Base-by-base conservation (phyloP, 2,113 vertebrate genomes). In the Neotoma lepida region DNA sequence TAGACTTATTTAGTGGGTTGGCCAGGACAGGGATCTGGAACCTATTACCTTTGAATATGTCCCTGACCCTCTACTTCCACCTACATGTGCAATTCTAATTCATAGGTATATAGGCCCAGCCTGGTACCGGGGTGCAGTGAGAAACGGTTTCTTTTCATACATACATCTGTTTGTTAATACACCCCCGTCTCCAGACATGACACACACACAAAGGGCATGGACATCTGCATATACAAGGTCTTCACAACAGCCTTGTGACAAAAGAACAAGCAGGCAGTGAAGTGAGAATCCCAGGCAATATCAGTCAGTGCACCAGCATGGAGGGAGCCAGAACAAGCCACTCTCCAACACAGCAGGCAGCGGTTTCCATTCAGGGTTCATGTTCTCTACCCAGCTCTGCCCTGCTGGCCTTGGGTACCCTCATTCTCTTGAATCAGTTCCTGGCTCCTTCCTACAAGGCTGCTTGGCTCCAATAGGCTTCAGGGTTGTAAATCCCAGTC, bases 91-190 rank as follows among this genome's bases (percentile, higher is more conserved):
- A 46, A 12, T 18, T 28, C 22, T 44, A 64, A 80, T 1, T 76
- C 80, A 30, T 6, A 49, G 44, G 61, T 44, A 46, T 44, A 17
- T 6, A 44, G 17, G 1, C 3, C 20, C 63, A 85, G 54, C 33
- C 64, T 4, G 0, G 7, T 46, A 89, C 51, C 41, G 0, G 1
- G 58, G 51, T 20, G 17, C 5, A 0, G 14, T 1, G 35, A 66
- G 17, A n/a, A 73, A 61, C 51, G 39, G 22, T 54, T 74, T 78
- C 74, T 28, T n/a, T 58, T 64, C 64, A 33, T 0, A 1, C 7
- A 9, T 9, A 22, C 14, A 7, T 30, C 28, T 85, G 33, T 39
- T 76, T 80, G 76, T 66, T 41, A 33, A 41, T 44, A 3, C 20
- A 73, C 35, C 28, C 26, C 39, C 46, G 6, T 26, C 49, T 13